phyloP scores from a whole-genome alignment of 2,888 invertebrate species.

The Amorpha juglandis region DNA sequence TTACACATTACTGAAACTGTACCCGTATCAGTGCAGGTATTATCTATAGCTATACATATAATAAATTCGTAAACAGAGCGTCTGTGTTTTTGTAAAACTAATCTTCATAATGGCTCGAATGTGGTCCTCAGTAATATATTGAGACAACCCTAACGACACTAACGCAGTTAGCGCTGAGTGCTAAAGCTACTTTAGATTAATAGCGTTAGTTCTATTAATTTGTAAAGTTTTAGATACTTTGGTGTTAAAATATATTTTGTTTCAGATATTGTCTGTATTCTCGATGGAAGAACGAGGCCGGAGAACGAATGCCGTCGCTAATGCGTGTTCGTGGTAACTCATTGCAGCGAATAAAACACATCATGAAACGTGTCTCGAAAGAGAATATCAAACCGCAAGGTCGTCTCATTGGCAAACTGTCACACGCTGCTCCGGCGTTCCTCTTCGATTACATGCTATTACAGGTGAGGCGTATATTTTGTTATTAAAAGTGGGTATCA shows the following conservation, averaged over 20 bases:
- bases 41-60: not conserved
- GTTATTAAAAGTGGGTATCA: too few relatives aligned
- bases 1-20: constrained; percentile 94
- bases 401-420: constrained; percentile 97
- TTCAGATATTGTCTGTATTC: constrained; percentile 94
- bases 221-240: not conserved
- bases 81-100: too few relatives aligned
- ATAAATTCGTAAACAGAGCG: too few relatives aligned
- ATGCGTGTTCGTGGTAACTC: constrained; percentile 93
- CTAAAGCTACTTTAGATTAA: too few relatives aligned
- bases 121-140: too few relatives aligned
- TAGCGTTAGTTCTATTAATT: too few relatives aligned
- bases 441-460: constrained; percentile 96
- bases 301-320: constrained; percentile 91
- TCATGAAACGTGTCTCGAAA: constrained; percentile 98
- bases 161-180: too few relatives aligned
- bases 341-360: constrained; percentile 95
- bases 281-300: constrained; percentile 96
- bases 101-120: too few relatives aligned
- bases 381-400: constrained; percentile 99
- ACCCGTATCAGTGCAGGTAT: constrained; percentile 92
- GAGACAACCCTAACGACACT: not conserved
- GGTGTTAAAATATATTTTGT: constrained; percentile 30
- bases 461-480: constrained; percentile 54
- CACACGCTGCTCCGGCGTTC: constrained; percentile 97